Conservation (phyloP, 2,888 invertebrate species). For the Netelia fuscicornis region DNA sequence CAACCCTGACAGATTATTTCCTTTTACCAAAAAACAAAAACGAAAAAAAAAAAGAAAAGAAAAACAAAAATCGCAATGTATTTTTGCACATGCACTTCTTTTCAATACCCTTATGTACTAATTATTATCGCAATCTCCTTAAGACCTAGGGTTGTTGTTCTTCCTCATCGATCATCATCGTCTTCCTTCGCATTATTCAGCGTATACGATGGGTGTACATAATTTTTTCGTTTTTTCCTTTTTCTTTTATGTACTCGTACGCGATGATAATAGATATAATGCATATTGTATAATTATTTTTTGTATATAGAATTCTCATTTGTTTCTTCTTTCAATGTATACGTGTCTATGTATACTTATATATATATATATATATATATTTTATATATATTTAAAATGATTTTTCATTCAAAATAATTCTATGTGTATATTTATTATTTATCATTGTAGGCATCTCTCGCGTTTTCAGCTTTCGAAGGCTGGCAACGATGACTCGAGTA, state of each 20-base stretch:
- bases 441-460: conserved; percentile 75
- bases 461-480: conserved; percentile 69
- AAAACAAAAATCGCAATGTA: conserved; percentile 50
- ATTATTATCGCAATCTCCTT: conserved; percentile 83
- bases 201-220: conserved; percentile 68
- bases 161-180: conserved; percentile 49
- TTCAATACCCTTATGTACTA: conserved; percentile 81
- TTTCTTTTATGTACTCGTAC: conserved; percentile 56
- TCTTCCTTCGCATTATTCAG: conserved; percentile 49
- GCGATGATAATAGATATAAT: conserved; percentile 55
- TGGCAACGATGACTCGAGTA: conserved; percentile 75
- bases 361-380: conserved; percentile 47
- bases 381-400: conserved; percentile 21
- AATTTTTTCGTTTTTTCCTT: conserved; percentile 61
- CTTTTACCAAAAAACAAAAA: conserved; percentile 41
- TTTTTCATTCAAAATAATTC: conserved; percentile 77
- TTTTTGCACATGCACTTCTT: conserved; percentile 55
- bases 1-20: conserved; percentile 30
- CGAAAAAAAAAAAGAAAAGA: neutral
- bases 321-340: conserved; percentile 59
- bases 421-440: conserved; percentile 60
- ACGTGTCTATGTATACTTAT: conserved; percentile 37
- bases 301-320: conserved; percentile 61
- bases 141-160: conserved; percentile 68
- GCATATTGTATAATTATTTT: conserved; percentile 63